Conservation (phyloP, 2,888 invertebrate species). For the Plebejus anna region DNA sequence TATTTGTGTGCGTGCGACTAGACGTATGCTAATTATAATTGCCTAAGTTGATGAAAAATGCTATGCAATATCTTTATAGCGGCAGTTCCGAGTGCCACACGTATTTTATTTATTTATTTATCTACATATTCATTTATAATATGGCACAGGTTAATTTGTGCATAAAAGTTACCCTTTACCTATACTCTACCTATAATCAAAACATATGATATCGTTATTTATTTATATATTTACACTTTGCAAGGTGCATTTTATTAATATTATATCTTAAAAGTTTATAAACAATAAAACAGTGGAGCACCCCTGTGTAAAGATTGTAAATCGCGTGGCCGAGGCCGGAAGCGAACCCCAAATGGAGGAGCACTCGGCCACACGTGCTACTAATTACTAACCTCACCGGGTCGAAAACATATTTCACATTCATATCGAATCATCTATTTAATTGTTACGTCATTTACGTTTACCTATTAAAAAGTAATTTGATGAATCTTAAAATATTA, state of each 20-base stretch:
- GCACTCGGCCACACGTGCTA: slow-evolving; percentile 50
- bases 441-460: background rate
- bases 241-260: background rate
- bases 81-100: no score
- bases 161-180: no score
- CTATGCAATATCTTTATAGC: no score
- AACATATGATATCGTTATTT: no score
- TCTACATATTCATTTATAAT: no score
- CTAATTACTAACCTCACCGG: slow-evolving; percentile 51
- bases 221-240: background rate
- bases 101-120: no score
- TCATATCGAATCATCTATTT: background rate
- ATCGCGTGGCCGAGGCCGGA: slow-evolving; percentile 62
- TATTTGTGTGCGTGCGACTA: no score
- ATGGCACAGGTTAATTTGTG: no score
- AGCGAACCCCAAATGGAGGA: slow-evolving; percentile 55
- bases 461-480: background rate
- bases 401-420: slow-evolving; percentile 37
- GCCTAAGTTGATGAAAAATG: no score
- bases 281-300: slow-evolving; percentile 41
- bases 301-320: slow-evolving; percentile 41
- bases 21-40: no score
- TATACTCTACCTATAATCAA: no score
- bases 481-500: background rate
- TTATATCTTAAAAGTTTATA: background rate